Base-by-base conservation (phyloP, 35 echinoderm and acorn worm species). In the Heliocidaris erythrogramma region DNA sequence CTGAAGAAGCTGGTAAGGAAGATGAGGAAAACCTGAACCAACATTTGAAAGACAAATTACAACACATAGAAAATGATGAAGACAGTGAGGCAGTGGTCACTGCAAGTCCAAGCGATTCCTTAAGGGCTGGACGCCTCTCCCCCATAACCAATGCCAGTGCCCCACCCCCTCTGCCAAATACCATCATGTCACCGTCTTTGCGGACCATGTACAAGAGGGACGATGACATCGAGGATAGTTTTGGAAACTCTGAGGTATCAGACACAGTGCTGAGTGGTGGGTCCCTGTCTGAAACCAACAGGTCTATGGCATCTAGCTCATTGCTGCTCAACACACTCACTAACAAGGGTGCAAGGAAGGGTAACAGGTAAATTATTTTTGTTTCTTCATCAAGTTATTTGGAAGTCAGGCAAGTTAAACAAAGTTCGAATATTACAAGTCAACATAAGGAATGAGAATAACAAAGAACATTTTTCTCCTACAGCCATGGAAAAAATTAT, bases 291-390 rank as follows among this genome's bases (percentile, higher is more conserved):
- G 95, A 96, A 59, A 99, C 98, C 14, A 97, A 97, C 47, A 94
- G 95, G 47, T 97, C 98, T 32, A 96, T 97, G 85, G 49, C 97
- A 94, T 99, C 98, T 2, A 99, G 96, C 4, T 96, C 96, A 49
- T 89, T 96, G 21, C 84, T 99, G 16, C 95, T 87, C 30, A 90
- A 94, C 9, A 96, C 48, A 18, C 91, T 99, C 48, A 97, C 96
- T n/a, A 99, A 95, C 0, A 97, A 96, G 86, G 85, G 93, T 48
- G 96, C 97, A 90, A 99, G 96, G 95, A 96, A 95, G 86, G 97
- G 90, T 56, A 94, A 97, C 31, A 94, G 86, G 95, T 97, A 60
- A 96, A 30, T 53, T 48, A 49, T 48, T 11, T 88, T 30, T 94
- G 8, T 17, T 56, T 56, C 10, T 56, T 56, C 0, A 11, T 56